Base-by-base conservation (phyloP, 2,113 vertebrate species). In the Indri indri region DNA sequence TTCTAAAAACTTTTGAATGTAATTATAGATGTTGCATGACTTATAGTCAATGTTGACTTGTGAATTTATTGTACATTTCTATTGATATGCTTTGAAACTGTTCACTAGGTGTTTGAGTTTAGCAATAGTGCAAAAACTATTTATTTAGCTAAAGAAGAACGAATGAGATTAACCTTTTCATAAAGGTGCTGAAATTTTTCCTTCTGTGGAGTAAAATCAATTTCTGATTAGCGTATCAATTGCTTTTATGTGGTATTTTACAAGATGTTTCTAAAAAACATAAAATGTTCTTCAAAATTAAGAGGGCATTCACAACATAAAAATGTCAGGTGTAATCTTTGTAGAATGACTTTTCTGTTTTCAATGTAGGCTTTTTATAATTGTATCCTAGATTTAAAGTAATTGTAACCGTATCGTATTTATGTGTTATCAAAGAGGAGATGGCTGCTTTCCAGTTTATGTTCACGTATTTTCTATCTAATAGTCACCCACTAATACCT, bases 391-490 rank as follows among this genome's bases (percentile, higher is more conserved):
- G 68, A 30, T 27, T 96, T 70, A 97, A 84, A 91, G 32, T 59
- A 94, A 63, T 73, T 71, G 18, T 81, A 93, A 71, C 74, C 37
- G 73, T 85, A 50, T 92, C 87, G 63, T 94, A 9, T 90, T 87
- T 94, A 85, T 95, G 96, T 96, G 95, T 87, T 94, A 90, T 8
- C 63, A 87, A 45, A 17, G 20, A 83, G 5, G 87, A 61, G 86
- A 61, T 32, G 88, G 30, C 90, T 40, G 85, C 88, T 97, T 16
- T 89, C 88, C 57, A 59, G 57, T 91, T 97, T 91, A 54, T 61
- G 37, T 93, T 90, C 94, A 52, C 88, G 42, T 40, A 42, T 97
- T 96, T 93, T 90, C 95, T 57, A 91, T 97, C 50, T 87, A 66
- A 18, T 88, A 42, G 27, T 90, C 59, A 23, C 73, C 82, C 37